Evolutionary conservation across 1,140 invertebrate genomes (phyloP), one percentile per base, ranked within the genome.

Genomic region (Drosophila carrolli): DNA sequence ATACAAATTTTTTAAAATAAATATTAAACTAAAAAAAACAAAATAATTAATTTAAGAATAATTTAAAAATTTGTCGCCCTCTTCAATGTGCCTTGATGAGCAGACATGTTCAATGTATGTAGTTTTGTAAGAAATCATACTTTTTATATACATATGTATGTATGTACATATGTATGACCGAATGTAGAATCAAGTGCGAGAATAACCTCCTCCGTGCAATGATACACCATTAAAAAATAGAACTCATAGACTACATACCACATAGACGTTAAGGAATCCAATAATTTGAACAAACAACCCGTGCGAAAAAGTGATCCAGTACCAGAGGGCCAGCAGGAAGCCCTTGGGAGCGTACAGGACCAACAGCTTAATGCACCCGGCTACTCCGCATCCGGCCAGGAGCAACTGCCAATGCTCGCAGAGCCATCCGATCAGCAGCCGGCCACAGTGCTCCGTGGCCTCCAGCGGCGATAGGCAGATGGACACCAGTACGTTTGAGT

Each of bases 381-480:
- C 71, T 8, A 92, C 38, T 14, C 81, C 73, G 1, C 93, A 43
- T 5, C 72, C 75, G 8, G 81, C 88, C 0, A 93, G 54, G 19
- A 96, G 93, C 2, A 94, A 91, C 71, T 94, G 95, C 75, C 95
- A 81, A 58, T 94, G 93, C 35, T 93, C 93, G 65, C 93, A 91
- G 1, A 95, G 61, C 82, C 94, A 94, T 37, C 91, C 92, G 2
- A 95, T 96, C 35, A 98, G 90, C 19, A 92, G 85, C 46, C 97
- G 95, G 0, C 97, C 95, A 5, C 95, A 85, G 60, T 94, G 93
- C 81, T 96, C 95, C 2, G 96, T 93, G 57, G 95, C 93, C 71
- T 94, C 94, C 6, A 97, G 61, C 1, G 97, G 97, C 8, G 96
- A 92, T 46, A 96, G 90, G 2, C 95, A 89, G 8, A 97, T 66